Conservation (phyloP, 1,140 invertebrate species). For the Trichonephila inaurata region DNA sequence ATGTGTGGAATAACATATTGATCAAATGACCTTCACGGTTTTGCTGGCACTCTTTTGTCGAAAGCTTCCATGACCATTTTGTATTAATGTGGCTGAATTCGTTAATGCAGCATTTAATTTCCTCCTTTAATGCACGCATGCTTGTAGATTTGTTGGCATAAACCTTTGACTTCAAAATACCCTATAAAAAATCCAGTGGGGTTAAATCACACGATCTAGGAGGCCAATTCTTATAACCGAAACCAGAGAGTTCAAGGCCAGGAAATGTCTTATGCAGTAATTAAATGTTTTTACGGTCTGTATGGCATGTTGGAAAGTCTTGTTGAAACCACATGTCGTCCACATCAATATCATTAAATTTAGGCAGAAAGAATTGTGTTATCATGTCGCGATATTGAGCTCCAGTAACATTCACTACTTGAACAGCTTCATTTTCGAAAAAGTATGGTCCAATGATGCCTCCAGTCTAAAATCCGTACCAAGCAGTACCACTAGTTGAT, state of each 20-base stretch:
- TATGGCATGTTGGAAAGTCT: neutral
- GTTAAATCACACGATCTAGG: neutral
- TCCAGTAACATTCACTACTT: neutral
- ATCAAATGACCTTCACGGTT: neutral
- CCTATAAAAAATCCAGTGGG: neutral
- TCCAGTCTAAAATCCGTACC: neutral
- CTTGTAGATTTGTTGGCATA: neutral
- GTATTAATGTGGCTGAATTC: neutral
- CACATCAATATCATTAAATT: neutral
- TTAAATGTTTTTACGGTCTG: neutral
- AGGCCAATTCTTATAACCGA: neutral
- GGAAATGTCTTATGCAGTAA: neutral
- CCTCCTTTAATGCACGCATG: neutral
- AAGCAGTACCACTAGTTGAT: neutral
- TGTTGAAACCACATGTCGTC: neutral
- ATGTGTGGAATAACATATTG: neutral
- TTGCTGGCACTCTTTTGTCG: neutral
- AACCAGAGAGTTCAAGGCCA: neutral
- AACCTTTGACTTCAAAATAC: neutral
- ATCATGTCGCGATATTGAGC: neutral
- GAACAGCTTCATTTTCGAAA: neutral
- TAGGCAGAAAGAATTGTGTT: neutral
- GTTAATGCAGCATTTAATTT: neutral
- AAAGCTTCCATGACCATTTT: neutral
- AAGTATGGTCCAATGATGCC: neutral